phyloP scores from a whole-genome alignment of 2,888 invertebrate species.

The Arge pagana region DNA sequence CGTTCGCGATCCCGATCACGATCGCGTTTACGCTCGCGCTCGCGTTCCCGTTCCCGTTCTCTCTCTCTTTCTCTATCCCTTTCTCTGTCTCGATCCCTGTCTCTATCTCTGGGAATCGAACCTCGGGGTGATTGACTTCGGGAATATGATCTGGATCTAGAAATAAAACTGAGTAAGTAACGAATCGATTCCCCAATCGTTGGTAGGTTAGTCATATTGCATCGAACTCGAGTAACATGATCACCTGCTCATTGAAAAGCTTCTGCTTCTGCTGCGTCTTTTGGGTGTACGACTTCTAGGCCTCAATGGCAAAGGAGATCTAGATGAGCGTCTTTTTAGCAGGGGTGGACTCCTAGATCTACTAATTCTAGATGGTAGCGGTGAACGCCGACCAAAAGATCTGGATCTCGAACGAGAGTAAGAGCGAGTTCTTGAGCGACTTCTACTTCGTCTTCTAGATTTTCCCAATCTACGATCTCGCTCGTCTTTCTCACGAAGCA shows the following conservation, averaged over 20 bases:
- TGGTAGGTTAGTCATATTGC: background rate
- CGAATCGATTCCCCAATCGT: slow-evolving; percentile 5
- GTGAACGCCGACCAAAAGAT: slow-evolving; percentile 51
- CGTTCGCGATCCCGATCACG: slow-evolving; percentile 44
- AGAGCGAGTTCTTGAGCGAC: slow-evolving; percentile 60
- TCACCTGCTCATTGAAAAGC: slow-evolving; percentile 64
- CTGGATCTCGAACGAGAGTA: slow-evolving; percentile 58
- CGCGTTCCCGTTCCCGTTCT: slow-evolving; percentile 47
- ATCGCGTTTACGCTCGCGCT: slow-evolving; percentile 39
- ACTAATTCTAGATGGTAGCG: slow-evolving; percentile 50
- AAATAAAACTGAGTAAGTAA: slow-evolving; percentile 34
- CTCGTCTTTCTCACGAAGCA: slow-evolving; percentile 84
- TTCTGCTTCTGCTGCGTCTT: slow-evolving; percentile 57
- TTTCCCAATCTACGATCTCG: slow-evolving; percentile 68
- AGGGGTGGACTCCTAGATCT: slow-evolving; percentile 57
- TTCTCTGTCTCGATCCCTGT: slow-evolving; percentile 43
- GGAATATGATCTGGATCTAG: slow-evolving; percentile 70
- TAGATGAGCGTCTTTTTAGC: slow-evolving; percentile 48
- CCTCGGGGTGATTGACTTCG: slow-evolving; percentile 63
- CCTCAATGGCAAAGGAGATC: slow-evolving; percentile 50
- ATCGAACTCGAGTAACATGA: slow-evolving; percentile 16
- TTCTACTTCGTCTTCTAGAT: slow-evolving; percentile 63
- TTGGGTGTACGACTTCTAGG: slow-evolving; percentile 53
- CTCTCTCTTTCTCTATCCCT: slow-evolving; percentile 48
- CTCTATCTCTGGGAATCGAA: slow-evolving; percentile 59